Base-by-base conservation (phyloP, 2,797 vertebrate species). In the Falco rusticolus region DNA sequence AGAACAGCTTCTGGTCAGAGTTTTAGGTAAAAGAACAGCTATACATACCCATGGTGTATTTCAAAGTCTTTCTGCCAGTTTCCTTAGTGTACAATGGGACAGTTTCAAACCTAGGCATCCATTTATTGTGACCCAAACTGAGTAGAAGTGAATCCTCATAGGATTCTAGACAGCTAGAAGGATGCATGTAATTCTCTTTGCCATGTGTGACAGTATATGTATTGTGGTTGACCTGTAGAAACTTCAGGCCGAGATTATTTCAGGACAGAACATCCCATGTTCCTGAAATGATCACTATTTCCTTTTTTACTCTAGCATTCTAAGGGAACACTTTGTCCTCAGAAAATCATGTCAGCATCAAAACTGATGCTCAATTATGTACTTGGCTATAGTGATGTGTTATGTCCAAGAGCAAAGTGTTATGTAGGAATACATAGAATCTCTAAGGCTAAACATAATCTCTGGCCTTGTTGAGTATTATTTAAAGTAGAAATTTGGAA, bases 291-390 rank as follows among this genome's bases (percentile, higher is more conserved):
- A 28, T 84, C 31, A 21, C 10, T 65, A 13, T 61, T 69, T 61
- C 15, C 16, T 37, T 47, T 77, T 33, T 56, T 37, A 34, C 16
- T 39, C 5, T 41, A 45, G 11, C 11, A 41, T 70, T 61, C 43
- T 11, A 9, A 74, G 28, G 41, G 26, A 84, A 34, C 8, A 48
- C 18, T 8, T 39, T 57, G 7, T 56, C 11, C 18, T 50, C 57
- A 79, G 45, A 50, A 25, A 59, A 41, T 26, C 17, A 9, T 7
- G 6, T n/a, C 22, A 22, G 16, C 20, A 68, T 28, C 16, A 87
- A 57, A 89, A 43, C 13, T 43, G 31, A 33, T 53, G 31, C 16
- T 76, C 0, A 0, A 4, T 71, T 16, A 3, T 29, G 5, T 48
- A 43, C 31, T 69, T 68, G 33, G 16, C 24, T 83, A 18, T 33